Base-by-base conservation (phyloP, 1,140 invertebrate genomes). In the Scylla paramamosain region DNA sequence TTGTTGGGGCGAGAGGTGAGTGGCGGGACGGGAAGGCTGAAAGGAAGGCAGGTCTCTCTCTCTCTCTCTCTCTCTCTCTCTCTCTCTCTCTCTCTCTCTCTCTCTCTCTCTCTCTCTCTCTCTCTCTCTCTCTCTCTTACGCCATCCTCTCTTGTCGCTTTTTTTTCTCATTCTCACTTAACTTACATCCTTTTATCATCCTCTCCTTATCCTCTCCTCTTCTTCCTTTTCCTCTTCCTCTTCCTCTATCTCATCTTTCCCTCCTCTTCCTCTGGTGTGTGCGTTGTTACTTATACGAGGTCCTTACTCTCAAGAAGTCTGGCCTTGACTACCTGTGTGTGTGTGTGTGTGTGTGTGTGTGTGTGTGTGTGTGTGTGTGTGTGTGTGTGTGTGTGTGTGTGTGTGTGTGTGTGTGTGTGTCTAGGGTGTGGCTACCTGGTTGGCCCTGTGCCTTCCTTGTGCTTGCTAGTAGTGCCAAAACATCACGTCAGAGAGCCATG, bases 261-360 rank as follows among this genome's bases (percentile, higher is more conserved):
- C 84, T 84, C 7, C 31, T 20, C n/a, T 77, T 86, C 16, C 32
- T 86, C 83, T 86, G 28, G 6, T 86, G 28, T 31, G 28, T 86
- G 16, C 31, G 45, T 46, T 29, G 45, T 46, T 28, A 88, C 31
- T 88, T 10, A 16, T 88, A 88, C 86, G 28, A 59, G 20, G 20
- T 77, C 6, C 67, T 77, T 77, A 39, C 32, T 39, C 86, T 88
- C 25, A 16, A 29, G 82, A 10, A 59, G 77, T 45, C 0, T 31
- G n/a, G 67, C 31, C 91, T 45, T 83, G 59, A 82, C 91, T 39
- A 59, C 6, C 12, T 7, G 45, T 31, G 39, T 20, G 83, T 93
- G 83, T 93, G 39, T 39, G 92, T 88, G 83, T 93, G 92, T 92
- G 67, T 83, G 59, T 52, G 91, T 29, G 59, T 48, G 91, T 32